These are phyloP conservation scores for Opisthograptis luteolata DNA, from an alignment of 2,888 invertebrate species.

Conservation along the genomic window DNA sequence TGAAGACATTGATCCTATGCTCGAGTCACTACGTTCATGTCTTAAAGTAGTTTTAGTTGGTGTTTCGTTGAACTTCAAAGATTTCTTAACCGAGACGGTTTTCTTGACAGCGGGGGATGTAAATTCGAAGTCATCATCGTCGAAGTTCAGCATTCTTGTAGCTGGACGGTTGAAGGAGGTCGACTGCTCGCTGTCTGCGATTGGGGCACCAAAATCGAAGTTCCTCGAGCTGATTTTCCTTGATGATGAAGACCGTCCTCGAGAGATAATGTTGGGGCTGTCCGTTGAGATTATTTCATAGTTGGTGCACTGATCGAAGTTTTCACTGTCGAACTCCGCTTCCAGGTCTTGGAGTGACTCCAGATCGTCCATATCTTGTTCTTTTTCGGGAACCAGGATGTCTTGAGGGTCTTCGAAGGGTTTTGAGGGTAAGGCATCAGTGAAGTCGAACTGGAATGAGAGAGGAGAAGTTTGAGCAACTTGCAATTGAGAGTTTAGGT, in stretches of 20 bases:
- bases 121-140: conserved; percentile 73
- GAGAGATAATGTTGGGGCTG: conserved; percentile 75
- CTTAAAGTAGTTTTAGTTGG: conserved; percentile 53
- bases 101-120: conserved; percentile 65
- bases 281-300: conserved; percentile 81
- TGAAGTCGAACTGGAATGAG: conserved; percentile 69
- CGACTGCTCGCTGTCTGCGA: conserved; percentile 68
- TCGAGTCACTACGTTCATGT: conserved; percentile 65
- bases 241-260: conserved; percentile 55
- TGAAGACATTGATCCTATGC: conserved; percentile 64
- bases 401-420: conserved; percentile 43
- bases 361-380: conserved; percentile 57
- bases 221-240: conserved; percentile 66
- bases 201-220: conserved; percentile 75
- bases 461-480: conserved; percentile 1
- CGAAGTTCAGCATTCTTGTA: conserved; percentile 72
- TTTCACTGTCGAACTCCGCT: conserved; percentile 71
- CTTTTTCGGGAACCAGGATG: conserved; percentile 43
- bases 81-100: conserved; percentile 65
- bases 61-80: conserved; percentile 68
- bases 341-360: conserved; percentile 75
- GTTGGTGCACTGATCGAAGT: conserved; percentile 73
- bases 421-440: conserved; percentile 56
- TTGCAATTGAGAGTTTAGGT: background rate
- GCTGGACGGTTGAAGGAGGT: conserved; percentile 74